phyloP scores from a whole-genome alignment of 1,140 invertebrate species.

The Drosophila sp. region DNA sequence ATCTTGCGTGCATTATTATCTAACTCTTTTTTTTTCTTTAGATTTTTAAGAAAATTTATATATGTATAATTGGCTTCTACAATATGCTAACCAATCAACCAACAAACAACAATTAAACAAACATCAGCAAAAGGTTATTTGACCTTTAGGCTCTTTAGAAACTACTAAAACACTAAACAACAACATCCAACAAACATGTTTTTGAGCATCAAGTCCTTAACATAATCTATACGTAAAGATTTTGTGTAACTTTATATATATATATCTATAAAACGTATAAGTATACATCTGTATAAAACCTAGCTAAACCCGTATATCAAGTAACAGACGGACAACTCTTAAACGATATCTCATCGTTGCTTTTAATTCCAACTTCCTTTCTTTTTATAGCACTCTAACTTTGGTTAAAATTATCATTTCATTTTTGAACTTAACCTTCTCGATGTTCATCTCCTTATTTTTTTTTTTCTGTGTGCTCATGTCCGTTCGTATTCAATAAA shows the following conservation, averaged over 20 bases:
- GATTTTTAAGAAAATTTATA: constrained; percentile 52
- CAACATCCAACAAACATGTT: constrained; percentile 41
- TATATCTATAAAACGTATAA: constrained; percentile 32
- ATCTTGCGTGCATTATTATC: constrained; percentile 62
- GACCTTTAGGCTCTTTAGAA: constrained; percentile 11
- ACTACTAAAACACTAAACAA: constrained; percentile 60
- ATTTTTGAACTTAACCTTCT: constrained; percentile 32
- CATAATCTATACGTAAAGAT: constrained; percentile 52
- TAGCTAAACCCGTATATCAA: constrained; percentile 41
- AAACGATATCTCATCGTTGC: constrained; percentile 31
- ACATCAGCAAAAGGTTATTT: constrained; percentile 6
- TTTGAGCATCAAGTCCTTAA: constrained; percentile 49
- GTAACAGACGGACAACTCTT: constrained; percentile 27
- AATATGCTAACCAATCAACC: constrained; percentile 45
- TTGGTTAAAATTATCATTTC: constrained; percentile 29
- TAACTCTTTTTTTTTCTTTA: constrained; percentile 45
- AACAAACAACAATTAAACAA: constrained; percentile 20
- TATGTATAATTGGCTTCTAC: constrained; percentile 64
- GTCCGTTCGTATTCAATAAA: constrained; percentile 15
- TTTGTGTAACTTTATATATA: constrained; percentile 38
- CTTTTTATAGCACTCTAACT: constrained; percentile 25
- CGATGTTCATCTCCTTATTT: constrained; percentile 40
- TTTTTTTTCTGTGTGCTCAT: constrained; percentile 39
- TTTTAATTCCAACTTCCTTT: constrained; percentile 18
- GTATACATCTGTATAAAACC: constrained; percentile 23